A percentile compares a stretch with the other conserved stretches of the same genome.
phyloP scores from a whole-genome alignment of 2,797 vertebrate species.

The Argyrosomus regius region DNA sequence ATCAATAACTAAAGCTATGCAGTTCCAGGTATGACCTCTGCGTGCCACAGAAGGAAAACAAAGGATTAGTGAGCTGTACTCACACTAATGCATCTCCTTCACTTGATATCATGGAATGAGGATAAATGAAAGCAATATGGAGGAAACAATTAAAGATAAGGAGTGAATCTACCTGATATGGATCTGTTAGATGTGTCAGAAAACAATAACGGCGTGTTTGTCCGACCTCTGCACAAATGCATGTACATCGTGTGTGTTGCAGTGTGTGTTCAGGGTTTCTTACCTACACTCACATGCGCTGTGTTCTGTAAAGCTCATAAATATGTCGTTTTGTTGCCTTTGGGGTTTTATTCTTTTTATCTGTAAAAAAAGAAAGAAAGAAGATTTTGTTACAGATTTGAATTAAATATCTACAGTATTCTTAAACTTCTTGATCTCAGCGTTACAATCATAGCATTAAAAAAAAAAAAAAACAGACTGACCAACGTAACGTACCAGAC shows the following conservation, averaged over 20 bases:
- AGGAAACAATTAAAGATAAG: slow-evolving; percentile 46
- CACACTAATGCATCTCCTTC: slow-evolving; percentile 34
- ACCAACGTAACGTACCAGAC: neutral
- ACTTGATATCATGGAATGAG: slow-evolving; percentile 46
- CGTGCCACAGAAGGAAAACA: slow-evolving; percentile 33
- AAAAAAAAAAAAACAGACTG: neutral
- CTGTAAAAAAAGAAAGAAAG: slow-evolving; percentile 80
- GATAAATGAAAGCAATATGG: slow-evolving; percentile 35
- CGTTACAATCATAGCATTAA: neutral
- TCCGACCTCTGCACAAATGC: slow-evolving; percentile 31
- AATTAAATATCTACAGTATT: neutral
- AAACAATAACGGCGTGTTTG: slow-evolving; percentile 34
- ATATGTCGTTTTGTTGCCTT: slow-evolving; percentile 90
- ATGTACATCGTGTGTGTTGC: slow-evolving; percentile 5
- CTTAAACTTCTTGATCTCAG: neutral
- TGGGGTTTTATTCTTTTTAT: slow-evolving; percentile 95
- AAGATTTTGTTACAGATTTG: slow-evolving; percentile 7
- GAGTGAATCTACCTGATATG: slow-evolving; percentile 37
- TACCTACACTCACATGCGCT: slow-evolving; percentile 99
- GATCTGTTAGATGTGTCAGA: slow-evolving; percentile 60
- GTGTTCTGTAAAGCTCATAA: slow-evolving; percentile 98
- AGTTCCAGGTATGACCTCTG: slow-evolving; percentile 32
- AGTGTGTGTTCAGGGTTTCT: slow-evolving; percentile 75
- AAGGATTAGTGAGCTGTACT: slow-evolving; percentile 26
- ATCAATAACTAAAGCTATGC: slow-evolving; percentile 54